These are phyloP conservation scores for Aphyosemion australe DNA, from an alignment of 2,113 vertebrate species.

Conservation along the genomic window DNA sequence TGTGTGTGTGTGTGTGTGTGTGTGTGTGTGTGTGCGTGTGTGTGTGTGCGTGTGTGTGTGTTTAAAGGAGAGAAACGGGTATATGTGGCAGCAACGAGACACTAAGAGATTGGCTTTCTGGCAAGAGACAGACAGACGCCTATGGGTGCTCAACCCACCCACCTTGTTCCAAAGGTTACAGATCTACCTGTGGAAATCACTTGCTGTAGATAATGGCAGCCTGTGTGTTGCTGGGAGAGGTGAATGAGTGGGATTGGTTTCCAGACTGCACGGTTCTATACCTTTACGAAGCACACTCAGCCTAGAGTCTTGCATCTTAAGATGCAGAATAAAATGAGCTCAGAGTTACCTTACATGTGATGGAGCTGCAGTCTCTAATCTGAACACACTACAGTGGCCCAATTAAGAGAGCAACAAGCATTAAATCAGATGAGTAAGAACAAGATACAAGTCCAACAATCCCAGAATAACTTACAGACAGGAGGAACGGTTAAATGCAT, in stretches of 20 bases:
- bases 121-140: slow-evolving; percentile 79
- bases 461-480: no score
- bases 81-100: slow-evolving; percentile 49
- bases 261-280: slow-evolving; percentile 44
- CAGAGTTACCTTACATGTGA: slow-evolving; percentile 18
- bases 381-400: slow-evolving; percentile 14
- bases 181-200: slow-evolving; percentile 62
- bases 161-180: slow-evolving; percentile 71
- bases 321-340: slow-evolving; percentile 42
- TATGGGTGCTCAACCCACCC: slow-evolving; percentile 59
- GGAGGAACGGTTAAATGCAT: no score
- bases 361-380: slow-evolving; percentile 1
- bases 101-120: slow-evolving; percentile 77
- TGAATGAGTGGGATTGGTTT: slow-evolving; percentile 64
- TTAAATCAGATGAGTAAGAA: background rate
- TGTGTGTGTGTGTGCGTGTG: slow-evolving; percentile 11
- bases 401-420: slow-evolving; percentile 15
- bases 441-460: no score
- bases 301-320: slow-evolving; percentile 41
- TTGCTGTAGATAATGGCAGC: slow-evolving; percentile 65
- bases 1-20: slow-evolving; percentile 11
- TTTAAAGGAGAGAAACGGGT: slow-evolving; percentile 1
- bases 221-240: slow-evolving; percentile 63
- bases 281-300: slow-evolving; percentile 51
- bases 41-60: background rate